Evolutionary conservation across 2,797 vertebrate species (phyloP).

Genomic region (Peromyscus melanophrys): DNA sequence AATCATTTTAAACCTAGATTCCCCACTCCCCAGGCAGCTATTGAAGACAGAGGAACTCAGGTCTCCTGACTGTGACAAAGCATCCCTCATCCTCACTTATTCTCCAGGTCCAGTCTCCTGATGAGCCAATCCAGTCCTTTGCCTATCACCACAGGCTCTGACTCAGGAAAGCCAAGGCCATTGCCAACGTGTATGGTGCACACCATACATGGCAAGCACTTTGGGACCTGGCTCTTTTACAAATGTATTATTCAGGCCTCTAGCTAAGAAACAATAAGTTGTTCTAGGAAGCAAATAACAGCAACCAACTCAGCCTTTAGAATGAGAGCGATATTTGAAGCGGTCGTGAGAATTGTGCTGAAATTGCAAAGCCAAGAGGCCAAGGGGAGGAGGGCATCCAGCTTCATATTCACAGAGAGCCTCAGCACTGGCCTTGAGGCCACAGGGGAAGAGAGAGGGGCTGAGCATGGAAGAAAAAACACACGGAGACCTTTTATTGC

Average conservation of each 20-base stretch:
- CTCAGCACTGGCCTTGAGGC: background rate
- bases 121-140: background rate
- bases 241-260: constrained; percentile 34
- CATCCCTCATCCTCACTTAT: background rate
- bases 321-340: constrained; percentile 69
- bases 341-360: constrained; percentile 73
- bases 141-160: background rate
- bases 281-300: constrained; percentile 58
- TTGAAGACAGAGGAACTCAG: background rate
- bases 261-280: constrained; percentile 62
- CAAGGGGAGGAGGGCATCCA: constrained; percentile 47
- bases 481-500: constrained; percentile 50
- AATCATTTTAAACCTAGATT: background rate
- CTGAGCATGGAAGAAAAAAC: constrained; percentile 23
- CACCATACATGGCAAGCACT: background rate
- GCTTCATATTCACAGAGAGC: constrained; percentile 20
- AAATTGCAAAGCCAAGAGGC: constrained; percentile 69
- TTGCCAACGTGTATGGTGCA: background rate
- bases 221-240: background rate
- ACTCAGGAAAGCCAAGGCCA: background rate
- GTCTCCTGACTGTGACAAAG: background rate
- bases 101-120: background rate
- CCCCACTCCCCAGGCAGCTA: background rate
- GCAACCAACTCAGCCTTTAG: constrained; percentile 71
- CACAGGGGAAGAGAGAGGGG: background rate